Evolutionary conservation across 2,113 vertebrate genomes (phyloP).

Genomic region (Sardina pilchardus): DNA sequence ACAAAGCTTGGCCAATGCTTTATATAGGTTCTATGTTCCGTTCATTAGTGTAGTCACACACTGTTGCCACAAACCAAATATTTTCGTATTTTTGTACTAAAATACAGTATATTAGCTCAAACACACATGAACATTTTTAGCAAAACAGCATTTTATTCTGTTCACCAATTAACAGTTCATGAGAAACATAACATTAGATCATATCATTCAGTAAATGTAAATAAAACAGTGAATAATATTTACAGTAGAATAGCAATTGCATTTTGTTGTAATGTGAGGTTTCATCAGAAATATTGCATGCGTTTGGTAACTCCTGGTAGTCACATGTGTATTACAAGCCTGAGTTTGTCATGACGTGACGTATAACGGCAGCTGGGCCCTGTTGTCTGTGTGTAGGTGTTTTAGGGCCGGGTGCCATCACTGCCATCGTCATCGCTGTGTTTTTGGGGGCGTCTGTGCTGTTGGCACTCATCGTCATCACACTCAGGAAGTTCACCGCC

Average conservation of each 20-base stretch:
- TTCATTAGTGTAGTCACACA: background rate
- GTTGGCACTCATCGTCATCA: slow-evolving; percentile 89
- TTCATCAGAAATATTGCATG: too few species aligned
- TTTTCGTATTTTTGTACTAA: background rate
- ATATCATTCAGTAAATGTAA: too few species aligned
- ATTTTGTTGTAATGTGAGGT: too few species aligned
- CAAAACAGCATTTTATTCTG: background rate
- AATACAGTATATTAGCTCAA: background rate
- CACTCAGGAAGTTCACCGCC: slow-evolving; percentile 87
- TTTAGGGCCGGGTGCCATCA: slow-evolving; percentile 89
- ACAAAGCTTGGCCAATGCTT: background rate
- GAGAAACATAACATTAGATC: too few species aligned
- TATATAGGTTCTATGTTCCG: background rate
- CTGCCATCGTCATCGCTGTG: slow-evolving; percentile 94
- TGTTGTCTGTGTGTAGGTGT: slow-evolving; percentile 68
- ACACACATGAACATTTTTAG: background rate
- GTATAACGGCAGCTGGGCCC: background rate
- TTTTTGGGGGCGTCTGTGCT: slow-evolving; percentile 92
- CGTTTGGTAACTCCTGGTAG: too few species aligned
- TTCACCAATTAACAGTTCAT: too few species aligned
- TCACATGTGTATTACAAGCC: too few species aligned
- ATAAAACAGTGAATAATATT: too few species aligned
- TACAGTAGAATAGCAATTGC: too few species aligned
- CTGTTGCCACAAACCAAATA: background rate
- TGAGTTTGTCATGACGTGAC: background rate